phyloP scores from a whole-genome alignment of 1,140 invertebrate species.

The Drosophila sulfurigaster region DNA sequence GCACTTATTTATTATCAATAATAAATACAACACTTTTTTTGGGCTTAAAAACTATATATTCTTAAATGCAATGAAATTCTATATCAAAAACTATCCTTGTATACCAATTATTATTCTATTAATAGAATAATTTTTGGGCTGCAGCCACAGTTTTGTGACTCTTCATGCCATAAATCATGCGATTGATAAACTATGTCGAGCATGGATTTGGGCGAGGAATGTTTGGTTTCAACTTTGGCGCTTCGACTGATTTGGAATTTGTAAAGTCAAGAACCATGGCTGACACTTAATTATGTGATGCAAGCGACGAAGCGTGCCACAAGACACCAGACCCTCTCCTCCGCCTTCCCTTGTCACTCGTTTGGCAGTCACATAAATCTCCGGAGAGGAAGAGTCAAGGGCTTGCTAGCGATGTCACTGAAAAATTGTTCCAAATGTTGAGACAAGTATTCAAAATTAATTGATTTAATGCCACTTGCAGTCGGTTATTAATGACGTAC shows the following conservation, averaged over 20 bases:
- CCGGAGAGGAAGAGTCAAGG: constrained; percentile 40
- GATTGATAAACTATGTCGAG: constrained; percentile 45
- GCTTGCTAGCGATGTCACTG: constrained; percentile 54
- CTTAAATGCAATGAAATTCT: too few species aligned
- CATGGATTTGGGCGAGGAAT: constrained; percentile 50
- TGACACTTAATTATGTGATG: constrained; percentile 77
- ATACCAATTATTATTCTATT: constrained; percentile 9
- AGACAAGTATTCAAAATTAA: constrained; percentile 82
- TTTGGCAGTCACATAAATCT: constrained; percentile 61
- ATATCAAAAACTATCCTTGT: neutral
- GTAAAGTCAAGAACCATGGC: constrained; percentile 78
- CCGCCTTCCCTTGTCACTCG: neutral
- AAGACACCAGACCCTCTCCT: constrained; percentile 1
- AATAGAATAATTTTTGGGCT: constrained; percentile 6
- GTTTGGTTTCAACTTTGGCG: constrained; percentile 24
- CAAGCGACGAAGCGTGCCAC: constrained; percentile 69
- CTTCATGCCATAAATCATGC: constrained; percentile 68
- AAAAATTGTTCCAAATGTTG: constrained; percentile 77
- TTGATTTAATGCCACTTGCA: constrained; percentile 71
- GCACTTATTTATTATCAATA: too few species aligned
- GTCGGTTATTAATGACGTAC: constrained; percentile 75
- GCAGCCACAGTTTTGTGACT: constrained; percentile 30
- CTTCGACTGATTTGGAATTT: constrained; percentile 73
- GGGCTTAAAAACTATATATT: too few species aligned
- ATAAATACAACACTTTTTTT: too few species aligned